phyloP scores from a whole-genome alignment of 2,888 invertebrate genomes.

The Spilosoma lubricipeda region DNA sequence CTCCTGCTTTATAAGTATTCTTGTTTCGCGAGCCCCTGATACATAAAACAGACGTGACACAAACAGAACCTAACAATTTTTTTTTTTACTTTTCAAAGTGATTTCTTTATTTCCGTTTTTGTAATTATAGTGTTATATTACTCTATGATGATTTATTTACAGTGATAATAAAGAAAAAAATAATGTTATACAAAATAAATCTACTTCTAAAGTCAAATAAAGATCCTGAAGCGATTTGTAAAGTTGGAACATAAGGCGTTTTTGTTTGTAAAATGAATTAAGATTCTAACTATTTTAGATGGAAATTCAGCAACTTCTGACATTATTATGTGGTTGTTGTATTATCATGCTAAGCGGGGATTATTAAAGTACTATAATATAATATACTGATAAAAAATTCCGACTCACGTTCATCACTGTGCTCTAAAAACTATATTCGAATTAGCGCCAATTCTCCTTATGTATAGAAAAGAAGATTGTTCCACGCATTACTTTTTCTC shows the following conservation, averaged over 20 bases:
- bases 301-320: not conserved
- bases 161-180: not conserved
- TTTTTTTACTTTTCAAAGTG: too few species aligned
- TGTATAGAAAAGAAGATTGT: constrained; percentile 24
- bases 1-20: too few species aligned
- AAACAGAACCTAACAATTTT: too few species aligned
- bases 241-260: not conserved
- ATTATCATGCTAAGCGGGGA: too few species aligned
- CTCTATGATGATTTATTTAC: not conserved
- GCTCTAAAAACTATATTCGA: constrained; percentile 7
- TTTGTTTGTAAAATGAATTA: not conserved
- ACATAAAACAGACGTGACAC: too few species aligned
- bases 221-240: not conserved
- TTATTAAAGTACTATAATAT: too few species aligned
- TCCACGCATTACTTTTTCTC: constrained; percentile 35
- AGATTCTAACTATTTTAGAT: not conserved
- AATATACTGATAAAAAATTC: not conserved
- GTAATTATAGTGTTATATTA: too few species aligned
- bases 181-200: not conserved
- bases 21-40: too few species aligned
- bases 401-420: not conserved
- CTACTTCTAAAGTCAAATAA: not conserved
- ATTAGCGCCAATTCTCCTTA: constrained; percentile 11
- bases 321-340: not conserved
- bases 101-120: too few species aligned